phyloP scores from a whole-genome alignment of 2,113 vertebrate species.

The Notarius lentiginosus region DNA sequence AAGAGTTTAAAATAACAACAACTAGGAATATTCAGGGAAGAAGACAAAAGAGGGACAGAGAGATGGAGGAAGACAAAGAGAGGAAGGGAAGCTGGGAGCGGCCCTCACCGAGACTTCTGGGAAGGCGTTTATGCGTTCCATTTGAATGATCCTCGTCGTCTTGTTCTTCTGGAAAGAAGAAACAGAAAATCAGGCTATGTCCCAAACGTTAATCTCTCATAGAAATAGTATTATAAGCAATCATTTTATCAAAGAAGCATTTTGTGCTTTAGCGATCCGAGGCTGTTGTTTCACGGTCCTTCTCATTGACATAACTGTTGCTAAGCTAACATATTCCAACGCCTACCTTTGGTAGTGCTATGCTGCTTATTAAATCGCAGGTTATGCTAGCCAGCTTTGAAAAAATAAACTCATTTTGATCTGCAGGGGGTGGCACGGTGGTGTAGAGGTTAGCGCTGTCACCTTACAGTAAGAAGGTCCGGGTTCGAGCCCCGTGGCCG shows the following conservation, averaged over 20 bases:
- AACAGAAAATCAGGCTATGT: neutral
- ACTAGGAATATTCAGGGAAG: neutral
- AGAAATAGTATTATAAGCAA: neutral
- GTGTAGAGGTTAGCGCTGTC: no score
- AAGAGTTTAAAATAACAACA: conserved; percentile 52
- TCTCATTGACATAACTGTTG: neutral
- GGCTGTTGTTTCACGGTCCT: neutral
- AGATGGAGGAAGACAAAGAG: conserved; percentile 24
- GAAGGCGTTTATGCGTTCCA: conserved; percentile 45
- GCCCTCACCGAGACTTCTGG: conserved; percentile 48
- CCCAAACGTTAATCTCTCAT: neutral
- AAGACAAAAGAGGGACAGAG: conserved; percentile 19
- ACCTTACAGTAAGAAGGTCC: no score
- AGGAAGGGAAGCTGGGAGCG: conserved; percentile 31
- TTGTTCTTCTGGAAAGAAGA: conserved; percentile 42
- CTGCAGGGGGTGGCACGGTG: no score
- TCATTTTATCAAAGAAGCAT: neutral
- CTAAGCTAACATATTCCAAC: neutral
- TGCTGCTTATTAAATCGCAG: neutral
- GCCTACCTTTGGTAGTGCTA: neutral
- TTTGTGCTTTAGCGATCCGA: no score
- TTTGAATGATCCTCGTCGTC: conserved; percentile 44
- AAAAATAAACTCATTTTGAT: neutral
- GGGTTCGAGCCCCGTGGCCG: no score
- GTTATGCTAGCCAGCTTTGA: neutral